Percentiles rank a stretch among this genome's conserved stretches.
phyloP scores from a whole-genome alignment of 2,113 vertebrate species.

The Pedionomus torquatus region DNA sequence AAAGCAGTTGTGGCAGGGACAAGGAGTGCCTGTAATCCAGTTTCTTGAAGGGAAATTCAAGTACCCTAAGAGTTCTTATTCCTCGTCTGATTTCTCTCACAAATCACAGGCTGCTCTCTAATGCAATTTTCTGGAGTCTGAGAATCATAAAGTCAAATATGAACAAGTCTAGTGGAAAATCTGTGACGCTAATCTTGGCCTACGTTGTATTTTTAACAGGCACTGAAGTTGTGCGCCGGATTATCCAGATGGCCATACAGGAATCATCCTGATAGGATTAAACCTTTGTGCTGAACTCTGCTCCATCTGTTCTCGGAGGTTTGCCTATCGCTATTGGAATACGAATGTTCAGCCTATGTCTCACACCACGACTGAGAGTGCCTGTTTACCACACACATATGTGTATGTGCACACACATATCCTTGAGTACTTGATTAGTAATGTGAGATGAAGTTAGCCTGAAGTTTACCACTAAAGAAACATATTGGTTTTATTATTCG shows the following conservation, averaged over 20 bases:
- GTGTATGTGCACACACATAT: neutral
- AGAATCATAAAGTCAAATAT: constrained; percentile 84
- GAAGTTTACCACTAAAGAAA: constrained; percentile 50
- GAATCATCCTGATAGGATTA: constrained; percentile 98
- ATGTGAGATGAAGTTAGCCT: constrained; percentile 31
- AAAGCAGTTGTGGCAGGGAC: constrained; percentile 72
- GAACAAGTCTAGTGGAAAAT: constrained; percentile 89
- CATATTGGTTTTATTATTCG: constrained; percentile 45
- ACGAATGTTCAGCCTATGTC: constrained; percentile 67
- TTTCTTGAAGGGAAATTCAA: constrained; percentile 79
- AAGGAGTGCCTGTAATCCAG: constrained; percentile 74
- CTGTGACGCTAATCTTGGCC: constrained; percentile 90
- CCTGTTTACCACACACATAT: neutral
- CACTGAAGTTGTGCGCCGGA: constrained; percentile 86
- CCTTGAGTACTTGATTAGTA: constrained; percentile 29
- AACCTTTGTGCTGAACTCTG: constrained; percentile 90
- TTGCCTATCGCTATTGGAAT: constrained; percentile 71
- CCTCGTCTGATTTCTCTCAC: constrained; percentile 72
- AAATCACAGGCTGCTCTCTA: constrained; percentile 77
- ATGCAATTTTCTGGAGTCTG: constrained; percentile 80
- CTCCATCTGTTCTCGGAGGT: constrained; percentile 88
- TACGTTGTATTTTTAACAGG: constrained; percentile 87
- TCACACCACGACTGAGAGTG: constrained; percentile 18
- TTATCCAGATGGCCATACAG: constrained; percentile 96
- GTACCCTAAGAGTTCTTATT: constrained; percentile 67